Base-by-base conservation (phyloP, 2,113 vertebrate species). In the Globicephala melas region DNA sequence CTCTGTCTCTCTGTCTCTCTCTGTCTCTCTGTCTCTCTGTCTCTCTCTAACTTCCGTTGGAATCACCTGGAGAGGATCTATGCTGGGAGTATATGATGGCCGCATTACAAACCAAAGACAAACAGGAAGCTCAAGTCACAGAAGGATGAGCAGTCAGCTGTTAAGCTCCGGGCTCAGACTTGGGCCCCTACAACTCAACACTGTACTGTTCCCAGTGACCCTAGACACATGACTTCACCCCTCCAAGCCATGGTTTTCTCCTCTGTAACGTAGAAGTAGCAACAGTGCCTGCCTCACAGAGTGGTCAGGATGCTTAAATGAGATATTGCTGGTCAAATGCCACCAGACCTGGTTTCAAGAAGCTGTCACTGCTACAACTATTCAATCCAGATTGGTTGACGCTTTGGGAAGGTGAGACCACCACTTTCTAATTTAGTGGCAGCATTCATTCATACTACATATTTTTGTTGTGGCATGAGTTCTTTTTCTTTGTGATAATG, bases 101-200 rank as follows among this genome's bases (percentile, higher is more conserved):
- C 96, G 97, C 97, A 77, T 97, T 97, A 97, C 97, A 96, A 96
- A 87, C 85, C 92, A 92, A 97, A 77, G 38, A 23, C 12, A 44
- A 50, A 9, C n/a, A 11, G 4, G 31, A n/a, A 79, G 76, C 25
- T 21, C 1, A 11, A 47, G 20, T 55, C 65, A 55, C 44, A 25
- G 65, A 55, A 63, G 68, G 36, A 0, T 2, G 31, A 23, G 9
- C 21, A 4, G 50, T 47, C 47, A 8, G 8, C 17, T 26, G 67
- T 31, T 28, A 73, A 71, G 55, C 33, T 58, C 33, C 23, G 33
- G 47, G 65, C 58, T 80, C 6, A 8, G 14, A 18, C 26, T 41
- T 38, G 4, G 6, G 53, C 53, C 36, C 62, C 41, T 47, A 21
- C 73, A 28, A 18, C 47, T 91, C 8, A 9, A 1, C 10, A 17